Conservation (phyloP, 2,797 vertebrate species). For the Girardinus metallicus region DNA sequence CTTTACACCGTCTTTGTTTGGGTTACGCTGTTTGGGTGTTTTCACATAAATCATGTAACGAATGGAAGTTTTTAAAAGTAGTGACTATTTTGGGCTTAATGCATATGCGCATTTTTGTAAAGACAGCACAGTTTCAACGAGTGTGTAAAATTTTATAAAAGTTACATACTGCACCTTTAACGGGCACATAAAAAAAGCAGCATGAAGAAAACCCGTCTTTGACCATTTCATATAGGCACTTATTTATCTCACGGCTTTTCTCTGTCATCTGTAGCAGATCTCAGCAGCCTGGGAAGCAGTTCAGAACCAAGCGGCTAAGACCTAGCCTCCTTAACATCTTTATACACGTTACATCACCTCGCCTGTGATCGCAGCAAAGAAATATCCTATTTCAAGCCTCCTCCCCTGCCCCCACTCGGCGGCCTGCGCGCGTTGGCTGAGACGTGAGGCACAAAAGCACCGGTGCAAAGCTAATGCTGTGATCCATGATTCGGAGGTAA, state of each 20-base stretch:
- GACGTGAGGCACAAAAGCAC: constrained; percentile 41
- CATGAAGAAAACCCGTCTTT: neutral
- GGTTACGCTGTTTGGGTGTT: neutral
- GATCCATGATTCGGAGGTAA: constrained; percentile 53
- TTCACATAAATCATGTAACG: neutral
- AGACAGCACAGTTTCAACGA: neutral
- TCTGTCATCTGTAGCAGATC: constrained; percentile 35
- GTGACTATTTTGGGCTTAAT: neutral
- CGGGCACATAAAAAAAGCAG: neutral
- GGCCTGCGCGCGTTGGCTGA: constrained; percentile 35
- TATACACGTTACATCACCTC: constrained; percentile 4
- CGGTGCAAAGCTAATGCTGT: constrained; percentile 52
- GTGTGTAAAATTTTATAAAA: neutral
- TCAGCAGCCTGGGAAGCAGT: constrained; percentile 18
- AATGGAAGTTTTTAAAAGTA: neutral
- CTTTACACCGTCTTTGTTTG: neutral
- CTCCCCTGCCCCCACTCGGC: constrained; percentile 20
- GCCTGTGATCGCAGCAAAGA: constrained; percentile 34
- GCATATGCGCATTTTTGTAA: neutral
- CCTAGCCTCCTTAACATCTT: neutral
- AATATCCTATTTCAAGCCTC: constrained; percentile 50
- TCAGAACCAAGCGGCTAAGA: neutral
- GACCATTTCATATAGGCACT: constrained; percentile 8
- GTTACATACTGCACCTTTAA: neutral
- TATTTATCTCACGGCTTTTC: constrained; percentile 38